Evolutionary conservation across 2,888 invertebrate species (phyloP), one percentile per base, ranked within the genome.

Genomic region (Lasioglossum marginatum): DNA sequence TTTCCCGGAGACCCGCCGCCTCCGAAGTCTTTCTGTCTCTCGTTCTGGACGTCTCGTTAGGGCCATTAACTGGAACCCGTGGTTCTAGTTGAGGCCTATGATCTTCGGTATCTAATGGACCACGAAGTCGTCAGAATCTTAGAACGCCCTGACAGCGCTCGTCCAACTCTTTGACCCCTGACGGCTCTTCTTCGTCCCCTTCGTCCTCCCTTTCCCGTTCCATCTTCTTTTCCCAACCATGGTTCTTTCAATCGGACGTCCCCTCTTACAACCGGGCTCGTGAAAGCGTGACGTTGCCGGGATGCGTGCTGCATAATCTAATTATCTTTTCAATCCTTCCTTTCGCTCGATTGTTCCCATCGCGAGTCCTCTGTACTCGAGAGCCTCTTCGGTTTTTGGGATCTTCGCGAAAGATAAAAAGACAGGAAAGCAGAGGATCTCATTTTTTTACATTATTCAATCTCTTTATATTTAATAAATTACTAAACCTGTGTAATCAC

Each of bases 21-120:
- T 74, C 77, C 70, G 45, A 79, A 40, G 68, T 86, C 82, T 82
- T 70, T 81, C 52, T 81, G 43, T 73, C 37, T 31, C 63, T 52
- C 71, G 82, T 83, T 71, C 81, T 45, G 78, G 63, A 75, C 83
- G 82, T 91, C 91, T 92, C 88, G 91, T 93, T 93, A 92, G 87
- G 77, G 83, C 87, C 87, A 92, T 91, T 92, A 90, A 89, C 83
- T 90, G 83, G 87, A 88, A 77, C 88, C 87, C 82, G 81, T 79
- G 71, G 76, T 45, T 87, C 76, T 77, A 79, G 70, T 72, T 70
- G 63, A 87, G 81, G 85, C 81, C 90, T 86, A 88, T 90, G 91
- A 92, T 93, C 90, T 88, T 92, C 86, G 88, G 74, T 88, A 91
- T 91, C 89, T 91, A 90, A 91, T 93, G 89, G 90, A 86, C 81